phyloP scores from a whole-genome alignment of 2,888 invertebrate species.

The Chymomyza fuscimana region DNA sequence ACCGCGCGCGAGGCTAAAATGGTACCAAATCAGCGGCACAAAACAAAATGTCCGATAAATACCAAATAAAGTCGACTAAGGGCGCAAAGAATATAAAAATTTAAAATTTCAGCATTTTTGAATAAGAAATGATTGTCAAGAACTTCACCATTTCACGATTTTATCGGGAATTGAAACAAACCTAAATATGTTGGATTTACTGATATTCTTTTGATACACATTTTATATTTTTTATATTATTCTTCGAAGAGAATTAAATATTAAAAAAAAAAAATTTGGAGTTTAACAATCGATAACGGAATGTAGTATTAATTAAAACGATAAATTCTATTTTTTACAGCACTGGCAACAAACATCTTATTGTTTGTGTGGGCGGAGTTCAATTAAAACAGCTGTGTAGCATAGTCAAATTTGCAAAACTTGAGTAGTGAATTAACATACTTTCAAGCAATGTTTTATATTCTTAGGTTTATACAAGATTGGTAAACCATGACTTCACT shows the following conservation, averaged over 20 bases:
- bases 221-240: not conserved
- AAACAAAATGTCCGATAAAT: conserved; percentile 26
- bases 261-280: not conserved
- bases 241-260: not conserved
- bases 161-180: not conserved
- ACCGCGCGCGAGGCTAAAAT: conserved; percentile 12
- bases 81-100: conserved; percentile 9
- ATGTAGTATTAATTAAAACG: not conserved
- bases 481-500: conserved; percentile 34
- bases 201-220: not conserved
- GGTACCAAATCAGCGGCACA: conserved; percentile 36
- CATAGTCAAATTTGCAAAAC: not conserved
- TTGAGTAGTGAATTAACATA: not conserved
- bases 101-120: not conserved
- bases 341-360: not conserved
- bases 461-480: not conserved
- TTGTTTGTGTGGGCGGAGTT: not conserved
- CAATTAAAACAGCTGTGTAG: not conserved
- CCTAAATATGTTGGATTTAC: not conserved
- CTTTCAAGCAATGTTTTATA: not conserved
- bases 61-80: conserved; percentile 31
- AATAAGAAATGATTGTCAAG: not conserved
- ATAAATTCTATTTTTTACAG: not conserved
- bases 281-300: not conserved
- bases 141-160: not conserved